Evolutionary conservation across 1,140 invertebrate genomes (phyloP), one percentile per base, ranked within the genome.

Genomic region (Centruroides vittatus): DNA sequence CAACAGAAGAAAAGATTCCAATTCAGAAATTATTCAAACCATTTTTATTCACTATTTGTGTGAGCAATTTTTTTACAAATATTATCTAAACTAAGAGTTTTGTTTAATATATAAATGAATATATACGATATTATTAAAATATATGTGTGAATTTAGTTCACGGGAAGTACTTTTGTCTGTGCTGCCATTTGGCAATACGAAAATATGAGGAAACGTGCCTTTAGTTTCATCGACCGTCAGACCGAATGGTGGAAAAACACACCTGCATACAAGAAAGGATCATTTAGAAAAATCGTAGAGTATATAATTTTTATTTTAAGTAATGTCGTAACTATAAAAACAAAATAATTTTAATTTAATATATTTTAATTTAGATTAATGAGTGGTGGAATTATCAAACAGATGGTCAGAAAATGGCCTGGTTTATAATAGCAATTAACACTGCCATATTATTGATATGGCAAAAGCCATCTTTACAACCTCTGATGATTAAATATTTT

Each of bases 121-220:
- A 0, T 23, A 23, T 23, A 41, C 41, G 3, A 41, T 41, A 41
- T 41, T 41, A 41, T 41, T 41, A 41, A 41, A 41, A 6, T 41
- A 6, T 41, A 8, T 41, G 1, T 41, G 0, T 41, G 8, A 41
- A 41, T 73, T 63, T 67, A 88, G 86, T 86, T 93, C 70, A 84
- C 84, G 71, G 76, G 83, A 61, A 77, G 80, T 41, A 84, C 83
- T 71, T 81, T 91, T 72, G 75, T 79, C 10, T 84, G 82, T 51
- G 86, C 84, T 70, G 80, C 86, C 23, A 86, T 93, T 62, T 88
- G 87, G 85, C 85, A 93, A 73, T 93, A 93, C 81, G 90, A 95
- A 75, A 82, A 80, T 67, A 78, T 89, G 68, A 76, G 86, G 63
- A 71, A 76, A 51, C 80, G 81, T 72, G 82, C 83, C 11, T 48